phyloP scores from a whole-genome alignment of 2,888 invertebrate species.

The Bugula neritina region DNA sequence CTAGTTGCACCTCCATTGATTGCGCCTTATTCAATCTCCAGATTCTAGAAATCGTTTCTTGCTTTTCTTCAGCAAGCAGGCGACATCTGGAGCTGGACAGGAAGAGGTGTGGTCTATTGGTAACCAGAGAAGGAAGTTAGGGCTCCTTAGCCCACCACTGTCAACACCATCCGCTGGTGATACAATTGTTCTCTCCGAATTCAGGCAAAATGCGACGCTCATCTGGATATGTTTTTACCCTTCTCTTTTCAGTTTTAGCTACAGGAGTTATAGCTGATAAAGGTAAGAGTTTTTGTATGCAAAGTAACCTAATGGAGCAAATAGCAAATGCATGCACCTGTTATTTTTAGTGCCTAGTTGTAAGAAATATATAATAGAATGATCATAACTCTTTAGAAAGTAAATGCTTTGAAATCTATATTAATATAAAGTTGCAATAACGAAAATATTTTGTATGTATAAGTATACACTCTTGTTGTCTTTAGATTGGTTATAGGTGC shows the following conservation, averaged over 20 bases:
- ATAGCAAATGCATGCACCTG: no score
- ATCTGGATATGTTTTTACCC: background rate
- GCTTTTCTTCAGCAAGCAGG: conserved; percentile 16
- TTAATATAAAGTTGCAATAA: no score
- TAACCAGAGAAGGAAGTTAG: background rate
- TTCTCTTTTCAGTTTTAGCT: background rate
- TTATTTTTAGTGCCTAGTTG: no score
- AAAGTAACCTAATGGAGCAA: no score
- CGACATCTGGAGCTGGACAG: conserved; percentile 27
- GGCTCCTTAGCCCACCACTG: conserved; percentile 14
- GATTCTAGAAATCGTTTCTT: conserved; percentile 26
- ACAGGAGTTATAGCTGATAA: conserved; percentile 16
- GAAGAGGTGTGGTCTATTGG: conserved; percentile 24
- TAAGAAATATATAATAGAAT: no score
- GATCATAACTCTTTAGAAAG: no score
- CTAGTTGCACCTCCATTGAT: background rate
- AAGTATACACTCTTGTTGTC: no score
- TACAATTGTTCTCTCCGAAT: background rate
- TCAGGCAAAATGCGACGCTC: background rate
- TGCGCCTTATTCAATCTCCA: conserved; percentile 20
- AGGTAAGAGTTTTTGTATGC: no score
- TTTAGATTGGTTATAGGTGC: no score
- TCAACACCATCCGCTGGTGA: background rate
- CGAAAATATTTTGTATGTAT: no score
- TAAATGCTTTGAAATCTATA: no score